Evolutionary conservation across 2,888 invertebrate species (phyloP).

Genomic region (Blastobasis adustella): DNA sequence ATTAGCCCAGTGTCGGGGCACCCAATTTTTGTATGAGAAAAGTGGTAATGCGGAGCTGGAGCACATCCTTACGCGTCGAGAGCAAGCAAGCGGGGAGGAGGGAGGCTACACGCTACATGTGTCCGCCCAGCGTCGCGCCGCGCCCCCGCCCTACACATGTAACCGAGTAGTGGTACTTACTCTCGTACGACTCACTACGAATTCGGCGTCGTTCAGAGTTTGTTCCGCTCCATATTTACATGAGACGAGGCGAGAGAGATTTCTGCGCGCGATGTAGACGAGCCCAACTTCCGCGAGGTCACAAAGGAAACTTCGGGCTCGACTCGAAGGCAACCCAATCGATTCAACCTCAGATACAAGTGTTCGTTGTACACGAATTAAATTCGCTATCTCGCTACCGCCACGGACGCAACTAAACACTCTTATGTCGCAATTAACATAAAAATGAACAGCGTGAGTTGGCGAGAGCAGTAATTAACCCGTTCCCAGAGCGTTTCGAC

Average conservation of each 20-base stretch:
- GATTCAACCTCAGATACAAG: too few relatives aligned
- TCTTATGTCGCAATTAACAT: too few relatives aligned
- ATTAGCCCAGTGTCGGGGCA: too few relatives aligned
- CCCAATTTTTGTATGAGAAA: too few relatives aligned
- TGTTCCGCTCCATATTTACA: slow-evolving; percentile 60
- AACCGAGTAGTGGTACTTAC: slow-evolving; percentile 44
- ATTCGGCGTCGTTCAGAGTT: slow-evolving; percentile 51
- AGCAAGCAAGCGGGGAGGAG: slow-evolving; percentile 29
- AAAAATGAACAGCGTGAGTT: too few relatives aligned
- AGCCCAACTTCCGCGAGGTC: slow-evolving; percentile 34
- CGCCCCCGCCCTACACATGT: slow-evolving; percentile 50
- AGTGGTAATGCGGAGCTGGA: slow-evolving; percentile 8
- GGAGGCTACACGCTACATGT: slow-evolving; percentile 48
- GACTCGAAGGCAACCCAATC: too few relatives aligned
- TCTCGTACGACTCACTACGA: slow-evolving; percentile 39
- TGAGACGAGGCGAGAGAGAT: slow-evolving; percentile 43
- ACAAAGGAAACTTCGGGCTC: slow-evolving; percentile 17
- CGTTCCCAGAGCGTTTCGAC: neutral
- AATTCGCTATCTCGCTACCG: too few relatives aligned
- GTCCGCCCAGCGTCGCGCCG: slow-evolving; percentile 51
- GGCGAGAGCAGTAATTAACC: neutral
- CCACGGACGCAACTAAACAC: too few relatives aligned
- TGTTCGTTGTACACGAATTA: too few relatives aligned
- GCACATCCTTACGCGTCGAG: slow-evolving; percentile 46
- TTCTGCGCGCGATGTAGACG: slow-evolving; percentile 48